A percentile compares a stretch with the other conserved stretches of the same genome.
These are phyloP conservation scores for Lysandra coridon DNA, from an alignment of 2,888 invertebrate species.

Conservation along the genomic window DNA sequence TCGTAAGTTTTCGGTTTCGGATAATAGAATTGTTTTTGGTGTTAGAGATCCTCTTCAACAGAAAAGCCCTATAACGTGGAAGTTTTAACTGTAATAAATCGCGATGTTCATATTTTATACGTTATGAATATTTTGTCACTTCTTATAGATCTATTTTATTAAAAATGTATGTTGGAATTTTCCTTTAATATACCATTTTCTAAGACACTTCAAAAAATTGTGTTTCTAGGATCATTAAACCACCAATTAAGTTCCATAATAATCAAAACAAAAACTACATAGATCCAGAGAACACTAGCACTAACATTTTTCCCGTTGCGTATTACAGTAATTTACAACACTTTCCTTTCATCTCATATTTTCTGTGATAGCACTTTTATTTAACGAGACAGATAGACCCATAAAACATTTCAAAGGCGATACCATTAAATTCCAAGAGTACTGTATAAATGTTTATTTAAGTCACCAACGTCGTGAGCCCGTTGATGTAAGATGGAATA, in stretches of 20 bases:
- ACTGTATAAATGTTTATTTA: constrained; percentile 62
- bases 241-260: neutral
- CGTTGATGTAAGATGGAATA: constrained; percentile 59
- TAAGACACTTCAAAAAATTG: neutral
- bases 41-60: neutral
- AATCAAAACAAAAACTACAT: neutral
- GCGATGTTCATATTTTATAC: neutral
- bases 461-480: constrained; percentile 55
- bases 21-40: constrained; percentile 15
- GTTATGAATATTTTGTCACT: neutral
- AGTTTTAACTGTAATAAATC: neutral
- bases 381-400: constrained; percentile 39
- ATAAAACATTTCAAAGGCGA: constrained; percentile 43
- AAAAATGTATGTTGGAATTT: neutral
- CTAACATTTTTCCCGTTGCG: neutral
- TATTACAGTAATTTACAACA: neutral
- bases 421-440: constrained; percentile 47
- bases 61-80: neutral
- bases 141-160: neutral
- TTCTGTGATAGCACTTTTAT: constrained; percentile 21
- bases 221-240: neutral
- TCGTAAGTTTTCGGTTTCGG: constrained; percentile 33
- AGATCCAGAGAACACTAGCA: neutral
- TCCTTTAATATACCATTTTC: neutral
- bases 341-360: constrained; percentile 23